Base-by-base conservation (phyloP, 1,140 invertebrate genomes). In the Leptopilina clavipes region DNA sequence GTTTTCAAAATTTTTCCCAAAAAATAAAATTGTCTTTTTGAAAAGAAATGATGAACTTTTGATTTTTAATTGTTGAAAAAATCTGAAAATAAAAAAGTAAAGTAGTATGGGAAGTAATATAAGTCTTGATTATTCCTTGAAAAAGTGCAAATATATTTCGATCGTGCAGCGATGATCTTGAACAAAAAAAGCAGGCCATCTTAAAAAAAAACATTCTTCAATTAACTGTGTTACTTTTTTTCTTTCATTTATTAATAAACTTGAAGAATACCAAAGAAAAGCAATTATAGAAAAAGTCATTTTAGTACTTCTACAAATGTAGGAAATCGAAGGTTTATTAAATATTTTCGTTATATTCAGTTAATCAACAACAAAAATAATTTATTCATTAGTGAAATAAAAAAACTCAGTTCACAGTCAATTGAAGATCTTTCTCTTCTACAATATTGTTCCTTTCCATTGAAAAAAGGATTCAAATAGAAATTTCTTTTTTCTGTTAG, bases 141-240 rank as follows among this genome's bases (percentile, higher is more conserved):
- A 82, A 82, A 82, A 79, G 81, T 82, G 81, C 81, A 82, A 79
- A 82, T 82, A 77, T 81, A 78, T 79, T 78, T 78, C 76, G 76
- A 79, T 79, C 76, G 81, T 82, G 78, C 78, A 82, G 77, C 71
- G 76, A 77, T 77, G 74, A 79, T 79, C 73, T 77, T 81, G 77
- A 48, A 44, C 44, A 48, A 72, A 70, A 31, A 40, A 31, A 25
- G 44, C 71, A 72, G 45, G 3, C 14, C 1, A 5, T 52, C 19
- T 14, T 18, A n/a, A 25, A 48, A 25, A 44, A 25, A 12, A 44
- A 17, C 11, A 31, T n/a, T n/a, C 44, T 11, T 72, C 19, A 18
- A 72, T 25, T 45, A 22, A 52, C 44, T 44, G 18, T 72, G 14
- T 12, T 44, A 25, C 19, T 14, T 11, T 14, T 25, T 71, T 10